Evolutionary conservation across 2,888 invertebrate genomes (phyloP).

Genomic region (Sussaba pulchella): DNA sequence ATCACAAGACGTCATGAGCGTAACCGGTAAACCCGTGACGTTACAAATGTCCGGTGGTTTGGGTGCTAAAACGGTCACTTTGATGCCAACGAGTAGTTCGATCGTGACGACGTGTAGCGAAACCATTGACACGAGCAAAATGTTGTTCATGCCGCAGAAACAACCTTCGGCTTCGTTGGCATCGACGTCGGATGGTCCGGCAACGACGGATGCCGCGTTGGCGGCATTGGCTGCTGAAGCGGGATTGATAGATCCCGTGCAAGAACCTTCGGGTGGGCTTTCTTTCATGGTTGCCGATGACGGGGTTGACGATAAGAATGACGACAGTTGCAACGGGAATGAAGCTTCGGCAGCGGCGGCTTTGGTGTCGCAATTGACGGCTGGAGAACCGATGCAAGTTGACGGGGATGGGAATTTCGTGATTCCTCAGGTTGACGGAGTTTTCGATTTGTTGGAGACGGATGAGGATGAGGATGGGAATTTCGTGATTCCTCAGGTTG

Average conservation of each 20-base stretch:
- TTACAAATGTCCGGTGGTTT: constrained; percentile 88
- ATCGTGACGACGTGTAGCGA: constrained; percentile 78
- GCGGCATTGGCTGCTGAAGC: constrained; percentile 88
- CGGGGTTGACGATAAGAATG: constrained; percentile 77
- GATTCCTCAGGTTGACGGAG: constrained; percentile 82
- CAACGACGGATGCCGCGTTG: constrained; percentile 87
- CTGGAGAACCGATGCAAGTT: constrained; percentile 81
- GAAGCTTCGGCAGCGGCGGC: constrained; percentile 78
- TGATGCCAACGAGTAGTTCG: constrained; percentile 85
- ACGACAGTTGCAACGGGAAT: constrained; percentile 82
- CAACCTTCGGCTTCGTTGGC: constrained; percentile 86
- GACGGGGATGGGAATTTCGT: constrained; percentile 82
- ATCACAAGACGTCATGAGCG: constrained; percentile 87
- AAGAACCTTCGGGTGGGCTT: constrained; percentile 80
- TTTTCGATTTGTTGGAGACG: constrained; percentile 77
- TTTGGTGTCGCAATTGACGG: constrained; percentile 77
- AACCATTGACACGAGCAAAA: constrained; percentile 80
- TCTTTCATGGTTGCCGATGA: constrained; percentile 83
- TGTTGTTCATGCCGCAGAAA: constrained; percentile 84
- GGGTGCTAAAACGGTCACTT: constrained; percentile 88
- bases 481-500: constrained; percentile 82
- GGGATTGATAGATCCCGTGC: constrained; percentile 86
- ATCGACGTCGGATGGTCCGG: constrained; percentile 86
- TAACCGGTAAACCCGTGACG: constrained; percentile 90
- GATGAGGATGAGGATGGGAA: constrained; percentile 75